Percentiles rank a stretch among this genome's conserved stretches.
Conservation (phyloP, 2,797 vertebrate genomes). For the Trachops cirrhosus region DNA sequence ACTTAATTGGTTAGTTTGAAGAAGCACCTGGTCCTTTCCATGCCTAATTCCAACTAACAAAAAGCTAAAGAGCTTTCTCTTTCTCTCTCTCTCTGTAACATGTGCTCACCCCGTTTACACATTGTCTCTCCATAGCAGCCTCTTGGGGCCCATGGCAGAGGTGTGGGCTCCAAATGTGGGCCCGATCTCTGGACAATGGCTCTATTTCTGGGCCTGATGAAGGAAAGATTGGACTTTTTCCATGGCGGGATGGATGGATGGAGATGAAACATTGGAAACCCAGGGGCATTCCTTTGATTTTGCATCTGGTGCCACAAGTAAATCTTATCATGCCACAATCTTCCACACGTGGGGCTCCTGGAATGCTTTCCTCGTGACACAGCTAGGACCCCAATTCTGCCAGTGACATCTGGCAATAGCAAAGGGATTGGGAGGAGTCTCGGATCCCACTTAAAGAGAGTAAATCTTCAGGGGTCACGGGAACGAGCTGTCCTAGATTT, state of each 20-base stretch:
- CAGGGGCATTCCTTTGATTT: background rate
- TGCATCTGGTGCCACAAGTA: background rate
- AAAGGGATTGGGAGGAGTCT: background rate
- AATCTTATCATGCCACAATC: background rate
- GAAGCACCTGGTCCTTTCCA: background rate
- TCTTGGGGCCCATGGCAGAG: background rate
- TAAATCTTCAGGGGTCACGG: background rate
- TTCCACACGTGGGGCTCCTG: background rate
- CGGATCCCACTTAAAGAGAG: background rate
- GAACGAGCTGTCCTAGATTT: background rate
- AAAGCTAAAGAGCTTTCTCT: background rate
- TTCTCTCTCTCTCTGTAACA: background rate
- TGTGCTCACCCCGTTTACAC: background rate
- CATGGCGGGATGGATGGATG: background rate
- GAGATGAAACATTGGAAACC: background rate
- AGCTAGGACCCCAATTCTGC: background rate
- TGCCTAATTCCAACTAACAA: background rate
- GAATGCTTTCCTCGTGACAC: background rate
- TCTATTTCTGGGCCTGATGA: background rate
- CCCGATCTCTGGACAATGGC: background rate
- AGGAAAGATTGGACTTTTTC: background rate
- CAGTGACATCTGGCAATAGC: background rate
- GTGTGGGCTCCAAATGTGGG: background rate
- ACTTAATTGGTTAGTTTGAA: background rate
- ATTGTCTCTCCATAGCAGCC: background rate